These are phyloP conservation scores for Fabriciana adippe DNA, from an alignment of 2,888 invertebrate genomes.

Conservation along the genomic window DNA sequence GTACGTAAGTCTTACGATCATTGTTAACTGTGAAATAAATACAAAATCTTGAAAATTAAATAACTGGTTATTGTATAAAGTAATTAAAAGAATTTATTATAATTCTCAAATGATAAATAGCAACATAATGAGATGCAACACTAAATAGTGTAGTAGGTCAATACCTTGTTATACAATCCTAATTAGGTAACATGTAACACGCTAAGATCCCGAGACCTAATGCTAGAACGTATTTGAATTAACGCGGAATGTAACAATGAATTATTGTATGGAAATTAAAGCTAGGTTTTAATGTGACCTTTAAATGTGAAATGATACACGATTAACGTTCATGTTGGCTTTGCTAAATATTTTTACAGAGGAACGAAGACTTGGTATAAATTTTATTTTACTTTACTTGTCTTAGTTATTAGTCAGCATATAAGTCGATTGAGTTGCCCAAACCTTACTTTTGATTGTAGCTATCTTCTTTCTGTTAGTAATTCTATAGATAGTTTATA, in stretches of 20 bases:
- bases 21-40: not conserved
- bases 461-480: not conserved
- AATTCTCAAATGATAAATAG: not conserved
- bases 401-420: too few relatives aligned
- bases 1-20: too few relatives aligned
- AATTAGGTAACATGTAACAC: constrained; percentile 41
- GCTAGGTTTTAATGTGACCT: constrained; percentile 34
- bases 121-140: not conserved
- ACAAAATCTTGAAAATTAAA: too few relatives aligned
- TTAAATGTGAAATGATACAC: constrained; percentile 26
- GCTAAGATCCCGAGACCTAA: constrained; percentile 42
- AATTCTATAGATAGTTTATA: not conserved
- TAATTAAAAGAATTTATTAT: too few relatives aligned
- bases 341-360: not conserved
- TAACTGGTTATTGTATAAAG: too few relatives aligned
- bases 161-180: constrained; percentile 25
- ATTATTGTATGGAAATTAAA: constrained; percentile 76
- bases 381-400: not conserved
- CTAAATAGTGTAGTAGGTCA: constrained; percentile 1
- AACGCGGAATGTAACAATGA: constrained; percentile 67
- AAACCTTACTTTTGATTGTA: not conserved
- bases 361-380: not conserved
- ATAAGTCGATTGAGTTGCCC: too few relatives aligned
- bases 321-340: constrained; percentile 15
- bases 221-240: constrained; percentile 62